phyloP scores from a whole-genome alignment of 2,113 vertebrate genomes.

The Thermophis baileyi region DNA sequence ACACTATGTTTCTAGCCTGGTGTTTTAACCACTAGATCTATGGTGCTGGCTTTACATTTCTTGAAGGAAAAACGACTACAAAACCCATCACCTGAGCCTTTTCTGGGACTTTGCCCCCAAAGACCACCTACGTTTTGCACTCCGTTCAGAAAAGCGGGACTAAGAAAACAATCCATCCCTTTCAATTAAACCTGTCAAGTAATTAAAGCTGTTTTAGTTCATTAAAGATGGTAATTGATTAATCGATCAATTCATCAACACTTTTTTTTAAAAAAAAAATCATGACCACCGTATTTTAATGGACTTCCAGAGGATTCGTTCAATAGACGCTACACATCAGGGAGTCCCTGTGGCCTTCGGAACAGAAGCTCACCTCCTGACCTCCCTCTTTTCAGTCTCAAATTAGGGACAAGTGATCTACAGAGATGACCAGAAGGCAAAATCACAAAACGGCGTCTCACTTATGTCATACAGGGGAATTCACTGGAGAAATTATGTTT shows the following conservation, averaged over 20 bases:
- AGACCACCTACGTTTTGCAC: not conserved
- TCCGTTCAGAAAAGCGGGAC: not conserved
- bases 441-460: not conserved
- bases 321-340: not conserved
- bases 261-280: not conserved
- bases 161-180: slow-evolving; percentile 8
- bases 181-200: slow-evolving; percentile 28
- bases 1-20: too few relatives aligned
- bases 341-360: not conserved
- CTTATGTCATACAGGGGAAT: not conserved
- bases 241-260: slow-evolving; percentile 29
- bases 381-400: not conserved
- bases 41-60: not conserved
- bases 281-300: slow-evolving; percentile 1
- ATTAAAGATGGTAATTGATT: slow-evolving; percentile 30
- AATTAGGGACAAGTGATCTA: not conserved
- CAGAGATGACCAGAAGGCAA: not conserved
- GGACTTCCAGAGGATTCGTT: not conserved
- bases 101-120: not conserved
- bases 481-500: too few relatives aligned
- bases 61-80: not conserved
- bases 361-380: not conserved
- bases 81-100: not conserved
- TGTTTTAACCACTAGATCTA: not conserved
- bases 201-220: slow-evolving; percentile 22